These are phyloP conservation scores for Bombus sylvicola DNA, from an alignment of 1,140 invertebrate species.

Conservation along the genomic window DNA sequence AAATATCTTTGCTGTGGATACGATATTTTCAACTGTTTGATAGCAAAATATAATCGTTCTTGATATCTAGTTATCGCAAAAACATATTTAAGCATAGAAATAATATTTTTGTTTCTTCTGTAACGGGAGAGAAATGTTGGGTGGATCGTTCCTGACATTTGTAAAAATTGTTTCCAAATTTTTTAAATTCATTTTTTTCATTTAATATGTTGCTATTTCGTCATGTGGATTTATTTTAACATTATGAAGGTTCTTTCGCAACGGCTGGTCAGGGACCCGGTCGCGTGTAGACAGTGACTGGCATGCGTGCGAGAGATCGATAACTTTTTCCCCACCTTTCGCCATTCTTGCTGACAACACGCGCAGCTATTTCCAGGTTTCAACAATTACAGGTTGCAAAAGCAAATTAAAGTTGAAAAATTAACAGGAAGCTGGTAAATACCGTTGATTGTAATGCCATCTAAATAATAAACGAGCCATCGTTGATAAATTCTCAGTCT, in stretches of 20 bases:
- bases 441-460: not conserved
- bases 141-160: not conserved
- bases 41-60: too few species aligned
- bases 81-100: too few species aligned
- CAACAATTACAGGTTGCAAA: not conserved
- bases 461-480: not conserved
- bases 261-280: not conserved
- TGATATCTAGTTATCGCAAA: too few species aligned
- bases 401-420: not conserved
- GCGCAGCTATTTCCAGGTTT: conserved; percentile 16
- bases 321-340: conserved; percentile 34
- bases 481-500: not conserved
- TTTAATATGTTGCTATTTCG: not conserved
- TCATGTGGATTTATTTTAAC: not conserved
- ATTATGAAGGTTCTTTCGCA: not conserved
- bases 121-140: too few species aligned
- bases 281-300: conserved; percentile 49
- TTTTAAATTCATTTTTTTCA: not conserved
- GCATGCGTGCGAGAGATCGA: conserved; percentile 58
- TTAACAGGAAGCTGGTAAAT: not conserved
- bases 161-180: not conserved
- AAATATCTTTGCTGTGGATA: too few species aligned
- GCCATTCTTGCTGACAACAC: conserved; percentile 15
- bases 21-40: too few species aligned
- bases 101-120: too few species aligned